Evolutionary conservation across 2,113 vertebrate species (phyloP), one percentile per base, ranked within the genome.

Genomic region (Lynx canadensis): DNA sequence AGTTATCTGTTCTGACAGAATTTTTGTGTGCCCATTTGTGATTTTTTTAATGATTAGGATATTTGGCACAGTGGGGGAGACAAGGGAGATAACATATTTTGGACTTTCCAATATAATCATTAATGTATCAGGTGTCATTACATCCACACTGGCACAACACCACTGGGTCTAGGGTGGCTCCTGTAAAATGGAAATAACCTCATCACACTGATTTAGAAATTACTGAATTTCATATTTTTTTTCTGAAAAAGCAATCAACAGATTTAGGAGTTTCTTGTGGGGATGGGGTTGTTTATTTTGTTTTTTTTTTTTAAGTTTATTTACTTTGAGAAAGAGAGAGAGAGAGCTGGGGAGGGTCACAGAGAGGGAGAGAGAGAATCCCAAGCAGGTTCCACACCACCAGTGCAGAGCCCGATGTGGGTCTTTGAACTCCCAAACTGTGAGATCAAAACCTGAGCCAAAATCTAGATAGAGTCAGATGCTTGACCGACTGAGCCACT

Each of bases 21-120:
- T 38, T 87, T 60, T 41, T 38, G 16, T 33, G 16, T 60, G 19
- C 55, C 33, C 38, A 19, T 15, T 29, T 91, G 69, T 48, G 31
- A 84, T 36, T 74, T 92, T 92, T 84, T 60, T 18, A 81, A 76
- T 76, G 19, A 66, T 94, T 82, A n/a, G 38, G n/a, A 88, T 82
- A 94, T 69, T 60, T 87, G 29, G 21, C 45, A 69, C 7, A 71
- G 5, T 68, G 36, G 4, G 27, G 38, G 7, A 21, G 23, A 7
- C 3, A 52, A 52, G 11, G 11, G 18, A 57, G 41, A 55, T 57
- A 6, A 48, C 41, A 84, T 74, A 57, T 60, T 36, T 57, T n/a
- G 65, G 19, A 92, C n/a, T 89, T 78, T 25, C 4, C 78, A 89
- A 69, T 27, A 83, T 63, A 83, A 41, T 97, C 23, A 29, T 92